Conservation (phyloP, 2,797 vertebrate genomes). For the Silurus lanzhouensis region DNA sequence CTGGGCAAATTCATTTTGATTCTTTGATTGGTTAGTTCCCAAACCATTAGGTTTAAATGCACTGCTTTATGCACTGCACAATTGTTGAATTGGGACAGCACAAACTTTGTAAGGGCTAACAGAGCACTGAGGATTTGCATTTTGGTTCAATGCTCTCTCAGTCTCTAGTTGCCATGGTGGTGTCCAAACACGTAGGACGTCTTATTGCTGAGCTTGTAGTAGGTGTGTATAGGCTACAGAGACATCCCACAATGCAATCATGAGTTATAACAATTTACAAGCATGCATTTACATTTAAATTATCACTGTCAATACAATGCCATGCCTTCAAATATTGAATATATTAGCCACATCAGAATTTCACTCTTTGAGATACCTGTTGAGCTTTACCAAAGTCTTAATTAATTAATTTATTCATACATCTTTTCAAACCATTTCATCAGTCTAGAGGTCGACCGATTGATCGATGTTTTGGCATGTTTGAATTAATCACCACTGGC, state of each 20-base stretch:
- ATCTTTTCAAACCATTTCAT: neutral
- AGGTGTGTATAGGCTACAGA: neutral
- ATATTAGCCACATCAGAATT: neutral
- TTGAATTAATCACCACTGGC: no score
- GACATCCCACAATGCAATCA: neutral
- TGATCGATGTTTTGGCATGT: no score
- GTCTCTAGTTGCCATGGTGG: constrained; percentile 44
- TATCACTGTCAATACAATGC: neutral
- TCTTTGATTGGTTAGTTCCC: neutral
- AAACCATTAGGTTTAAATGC: neutral
- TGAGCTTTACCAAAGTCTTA: neutral
- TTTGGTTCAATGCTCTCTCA: constrained; percentile 31
- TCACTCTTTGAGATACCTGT: neutral
- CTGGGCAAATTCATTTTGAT: neutral
- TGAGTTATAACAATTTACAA: constrained; percentile 5
- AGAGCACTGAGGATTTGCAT: neutral
- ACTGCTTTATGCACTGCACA: neutral
- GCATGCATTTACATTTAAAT: neutral
- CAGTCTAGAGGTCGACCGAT: no score
- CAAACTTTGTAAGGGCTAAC: neutral
- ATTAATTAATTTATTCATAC: neutral
- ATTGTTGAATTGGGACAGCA: neutral
- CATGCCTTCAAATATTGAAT: neutral
- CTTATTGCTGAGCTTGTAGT: neutral
- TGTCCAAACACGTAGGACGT: constrained; percentile 20